Conservation (phyloP, 2,797 vertebrate genomes). For the Ctenochaetus hawaiiensis region DNA sequence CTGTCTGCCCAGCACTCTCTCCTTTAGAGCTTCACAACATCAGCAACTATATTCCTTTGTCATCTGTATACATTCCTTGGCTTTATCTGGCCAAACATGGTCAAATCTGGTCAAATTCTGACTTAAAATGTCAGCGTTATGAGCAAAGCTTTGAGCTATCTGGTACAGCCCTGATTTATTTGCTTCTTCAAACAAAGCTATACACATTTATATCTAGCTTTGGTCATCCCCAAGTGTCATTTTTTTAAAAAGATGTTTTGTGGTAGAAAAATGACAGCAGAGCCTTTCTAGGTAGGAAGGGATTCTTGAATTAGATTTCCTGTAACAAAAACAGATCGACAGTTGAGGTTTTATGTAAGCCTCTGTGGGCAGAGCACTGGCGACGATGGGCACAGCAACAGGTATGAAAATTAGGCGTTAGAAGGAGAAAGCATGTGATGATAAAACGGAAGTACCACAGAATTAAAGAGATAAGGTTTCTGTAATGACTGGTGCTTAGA, state of each 20-base stretch:
- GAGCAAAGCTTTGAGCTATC: too few species aligned
- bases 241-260: neutral
- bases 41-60: too few species aligned
- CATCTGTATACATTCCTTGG: too few species aligned
- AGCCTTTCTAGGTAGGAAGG: neutral
- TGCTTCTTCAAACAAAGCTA: neutral
- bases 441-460: neutral
- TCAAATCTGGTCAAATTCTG: too few species aligned
- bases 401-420: constrained; percentile 3
- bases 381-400: constrained; percentile 1
- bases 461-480: constrained; percentile 7
- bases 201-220: neutral
- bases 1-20: too few species aligned
- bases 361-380: neutral
- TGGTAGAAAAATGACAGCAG: neutral
- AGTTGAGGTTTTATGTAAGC: neutral
- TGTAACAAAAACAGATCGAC: constrained; percentile 4
- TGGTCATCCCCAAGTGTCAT: neutral
- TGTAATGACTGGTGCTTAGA: constrained; percentile 2
- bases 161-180: too few species aligned
- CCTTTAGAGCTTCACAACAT: too few species aligned
- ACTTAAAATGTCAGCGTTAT: too few species aligned
- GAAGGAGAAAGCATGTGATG: neutral
- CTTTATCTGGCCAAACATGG: too few species aligned
- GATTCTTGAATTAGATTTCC: neutral